Percentiles rank a stretch among this genome's conserved stretches.
phyloP scores from a whole-genome alignment of 30 jellyfish, hydroid and myxozoan species.

The Cassiopea andromeda region DNA sequence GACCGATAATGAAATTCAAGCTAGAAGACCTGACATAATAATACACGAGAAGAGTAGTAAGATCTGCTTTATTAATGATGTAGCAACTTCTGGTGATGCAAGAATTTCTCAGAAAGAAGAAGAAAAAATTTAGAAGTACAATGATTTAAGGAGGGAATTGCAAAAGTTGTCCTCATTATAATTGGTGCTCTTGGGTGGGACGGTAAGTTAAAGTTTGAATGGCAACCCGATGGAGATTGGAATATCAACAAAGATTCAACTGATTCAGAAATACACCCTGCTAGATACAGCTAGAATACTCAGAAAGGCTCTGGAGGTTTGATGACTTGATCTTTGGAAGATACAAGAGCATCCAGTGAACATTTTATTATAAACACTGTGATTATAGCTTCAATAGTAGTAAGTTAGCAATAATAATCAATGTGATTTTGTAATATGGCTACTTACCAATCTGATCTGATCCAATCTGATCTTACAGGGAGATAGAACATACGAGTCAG shows the following conservation, averaged over 20 bases:
- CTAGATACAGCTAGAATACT: too few species aligned
- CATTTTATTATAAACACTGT: too few species aligned
- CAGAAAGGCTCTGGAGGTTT: too few species aligned
- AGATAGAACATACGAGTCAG: conserved; percentile 15
- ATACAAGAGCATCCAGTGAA: too few species aligned
- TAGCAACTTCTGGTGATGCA: not conserved
- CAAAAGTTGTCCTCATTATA: not conserved
- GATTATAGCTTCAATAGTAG: too few species aligned
- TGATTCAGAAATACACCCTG: too few species aligned
- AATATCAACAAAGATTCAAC: too few species aligned
- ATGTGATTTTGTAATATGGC: too few species aligned
- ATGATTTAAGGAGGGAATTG: not conserved
- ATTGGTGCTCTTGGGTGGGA: not conserved
- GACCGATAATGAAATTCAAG: conserved; percentile 8
- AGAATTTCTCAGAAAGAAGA: not conserved
- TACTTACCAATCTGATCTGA: too few species aligned
- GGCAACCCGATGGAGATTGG: not conserved
- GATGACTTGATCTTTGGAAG: too few species aligned
- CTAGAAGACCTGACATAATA: conserved; percentile 27
- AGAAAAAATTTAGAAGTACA: not conserved
- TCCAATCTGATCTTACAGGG: not conserved
- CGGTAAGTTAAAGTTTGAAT: not conserved
- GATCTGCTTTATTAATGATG: not conserved
- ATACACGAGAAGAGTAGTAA: not conserved
- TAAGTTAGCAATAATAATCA: too few species aligned